Base-by-base conservation (phyloP, 1,140 invertebrate species). In the Kradibia gibbosae region DNA sequence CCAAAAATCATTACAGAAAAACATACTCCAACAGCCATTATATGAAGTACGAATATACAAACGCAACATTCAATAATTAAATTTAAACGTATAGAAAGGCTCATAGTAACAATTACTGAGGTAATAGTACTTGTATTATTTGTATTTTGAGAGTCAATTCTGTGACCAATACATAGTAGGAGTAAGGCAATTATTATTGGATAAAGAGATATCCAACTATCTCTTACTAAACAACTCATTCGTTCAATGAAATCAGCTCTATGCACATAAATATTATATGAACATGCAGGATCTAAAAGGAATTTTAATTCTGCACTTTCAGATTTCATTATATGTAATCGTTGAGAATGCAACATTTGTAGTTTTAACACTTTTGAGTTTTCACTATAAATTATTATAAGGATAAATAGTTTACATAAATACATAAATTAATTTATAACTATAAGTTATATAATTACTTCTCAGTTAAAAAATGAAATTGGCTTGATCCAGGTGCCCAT, bases 401-500 rank as follows among this genome's bases (percentile, higher is more conserved):
- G 85, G 77, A 83, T 84, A 60, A 82, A 73, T 62, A 71, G 25
- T 7, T 74, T 36, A 50, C 75, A 78, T 73, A 72, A 82, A 77
- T 60, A 3, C 53, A 15, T 22, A 70, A 48, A 55, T 20, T 72
- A 39, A 10, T 65, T 67, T 22, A n/a, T 28, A 72, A 74, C 65
- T 15, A 22, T 25, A n/a, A 48, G 3, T 55, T 76, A 76, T 55
- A 81, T 76, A 86, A 84, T 85, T 86, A 90, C 88, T 90, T 92
- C 90, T 89, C 94, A 90, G 93, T 93, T 72, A 95, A 92, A 86
- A 93, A 93, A 84, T 92, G 90, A 85, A 93, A 92, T 78, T 93
- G 92, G 55, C 93, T 93, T 77, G 93, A 91, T 83, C 93, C 93
- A 8, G 90, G 86, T 20, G 92, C 93, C 94, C 94, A 95, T 3